phyloP scores from a whole-genome alignment of 2,888 invertebrate genomes.

The Harpagoxenus sublaevis region DNA sequence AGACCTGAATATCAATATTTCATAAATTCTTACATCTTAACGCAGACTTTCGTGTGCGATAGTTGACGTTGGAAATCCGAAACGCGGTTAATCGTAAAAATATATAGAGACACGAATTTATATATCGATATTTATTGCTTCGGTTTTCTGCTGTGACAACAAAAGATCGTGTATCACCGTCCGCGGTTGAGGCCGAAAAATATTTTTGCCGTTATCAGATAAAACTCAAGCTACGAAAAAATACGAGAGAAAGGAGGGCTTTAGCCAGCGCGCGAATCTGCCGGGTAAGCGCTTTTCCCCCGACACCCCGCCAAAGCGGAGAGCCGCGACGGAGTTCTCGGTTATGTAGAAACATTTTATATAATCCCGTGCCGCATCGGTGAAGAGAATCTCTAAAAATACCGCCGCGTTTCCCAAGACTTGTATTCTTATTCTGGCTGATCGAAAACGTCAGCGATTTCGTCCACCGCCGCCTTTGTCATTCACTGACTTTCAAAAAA shows the following conservation, averaged over 20 bases:
- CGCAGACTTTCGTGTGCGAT: constrained; percentile 30
- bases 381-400: constrained; percentile 68
- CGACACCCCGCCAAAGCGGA: constrained; percentile 50
- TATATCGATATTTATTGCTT: constrained; percentile 56
- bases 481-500: constrained; percentile 24
- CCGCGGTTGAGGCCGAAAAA: constrained; percentile 54
- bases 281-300: constrained; percentile 71
- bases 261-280: constrained; percentile 70
- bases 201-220: constrained; percentile 70
- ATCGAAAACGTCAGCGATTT: constrained; percentile 37
- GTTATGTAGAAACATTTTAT: constrained; percentile 73
- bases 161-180: constrained; percentile 64
- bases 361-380: constrained; percentile 63
- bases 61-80: constrained; percentile 1
- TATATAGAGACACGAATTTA: constrained; percentile 8
- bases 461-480: neutral
- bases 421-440: constrained; percentile 52
- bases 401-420: constrained; percentile 41
- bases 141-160: constrained; percentile 28
- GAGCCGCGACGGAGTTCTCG: constrained; percentile 60
- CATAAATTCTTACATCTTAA: neutral
- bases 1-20: neutral
- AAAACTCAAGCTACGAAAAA: constrained; percentile 68
- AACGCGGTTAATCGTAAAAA: constrained; percentile 23
- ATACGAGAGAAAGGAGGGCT: constrained; percentile 56